Evolutionary conservation across 2,797 vertebrate genomes (phyloP), one percentile per base, ranked within the genome.

Genomic region (Danio aesculapii): DNA sequence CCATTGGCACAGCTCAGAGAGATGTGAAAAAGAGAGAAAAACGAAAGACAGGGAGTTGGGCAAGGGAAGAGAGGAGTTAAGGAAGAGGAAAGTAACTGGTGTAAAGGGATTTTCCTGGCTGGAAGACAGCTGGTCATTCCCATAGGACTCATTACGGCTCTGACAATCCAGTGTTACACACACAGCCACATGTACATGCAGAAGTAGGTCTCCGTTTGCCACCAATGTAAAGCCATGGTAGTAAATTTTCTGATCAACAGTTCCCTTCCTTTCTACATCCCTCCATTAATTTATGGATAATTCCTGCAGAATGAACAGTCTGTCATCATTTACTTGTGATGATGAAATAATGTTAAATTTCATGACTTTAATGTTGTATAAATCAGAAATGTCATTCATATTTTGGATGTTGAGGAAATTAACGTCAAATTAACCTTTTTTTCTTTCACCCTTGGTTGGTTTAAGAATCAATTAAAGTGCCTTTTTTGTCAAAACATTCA

Each of bases 121-220:
- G 74, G 81, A 73, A 83, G 63, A 79, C 88, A 86, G 87, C 88
- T 84, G 89, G 84, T 21, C 6, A 71, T n/a, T 88, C 88, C 87
- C 86, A 73, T 10, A 89, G 87, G 90, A 86, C 88, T 91, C 90
- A 86, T 91, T 91, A 89, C 55, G 68, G 59, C 72, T 69, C 83
- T 77, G 83, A 82, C 83, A 82, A 83, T 83, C 77, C 67, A 64
- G 79, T 84, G 58, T 58, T 76, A 81, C 41, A 63, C 1, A 1
- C 30, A 30, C 30, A 30, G 3, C 30, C 30, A 30, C 52, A 80
- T 44, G 67, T 57, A 68, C 57, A 41, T 52, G 57, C 41, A 69
- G 68, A 83, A 79, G 59, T 81, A 79, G 83, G 78, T 57, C 81
- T 81, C 63, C 69, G 63, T 62, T 75, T 57, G 44, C 73, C 50